A percentile compares a stretch with the other conserved stretches of the same genome.
Conservation (phyloP, 2,797 vertebrate species). For the Sebastolobus altivelis region DNA sequence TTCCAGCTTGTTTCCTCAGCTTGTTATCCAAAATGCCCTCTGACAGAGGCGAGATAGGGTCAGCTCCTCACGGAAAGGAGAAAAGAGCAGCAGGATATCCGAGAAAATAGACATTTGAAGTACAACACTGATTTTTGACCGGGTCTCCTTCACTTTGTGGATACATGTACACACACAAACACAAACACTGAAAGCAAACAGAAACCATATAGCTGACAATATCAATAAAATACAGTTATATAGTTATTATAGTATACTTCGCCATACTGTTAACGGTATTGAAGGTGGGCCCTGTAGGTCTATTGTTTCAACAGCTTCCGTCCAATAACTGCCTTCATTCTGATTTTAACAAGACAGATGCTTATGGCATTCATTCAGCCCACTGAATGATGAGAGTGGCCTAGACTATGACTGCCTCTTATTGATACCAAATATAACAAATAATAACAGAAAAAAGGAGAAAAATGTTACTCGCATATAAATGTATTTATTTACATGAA, state of each 20-base stretch:
- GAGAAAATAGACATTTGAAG: conserved; percentile 55
- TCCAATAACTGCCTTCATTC: neutral
- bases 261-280: neutral
- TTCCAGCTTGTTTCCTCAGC: conserved; percentile 50
- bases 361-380: neutral
- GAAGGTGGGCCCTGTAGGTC: neutral
- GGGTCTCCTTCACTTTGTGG: conserved; percentile 1
- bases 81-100: conserved; percentile 9
- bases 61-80: conserved; percentile 39
- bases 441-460: neutral
- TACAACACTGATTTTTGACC: conserved; percentile 52
- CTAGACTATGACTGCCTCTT: neutral
- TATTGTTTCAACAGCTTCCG: neutral
- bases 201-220: neutral
- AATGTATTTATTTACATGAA: neutral
- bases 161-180: neutral
- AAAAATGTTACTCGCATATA: neutral
- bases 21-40: conserved; percentile 62
- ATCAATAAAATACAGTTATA: neutral
- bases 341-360: neutral
- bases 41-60: conserved; percentile 52
- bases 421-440: neutral
- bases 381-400: neutral
- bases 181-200: neutral
- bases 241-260: neutral